phyloP scores from a whole-genome alignment of 2,113 vertebrate genomes.

The Picathartes gymnocephalus region DNA sequence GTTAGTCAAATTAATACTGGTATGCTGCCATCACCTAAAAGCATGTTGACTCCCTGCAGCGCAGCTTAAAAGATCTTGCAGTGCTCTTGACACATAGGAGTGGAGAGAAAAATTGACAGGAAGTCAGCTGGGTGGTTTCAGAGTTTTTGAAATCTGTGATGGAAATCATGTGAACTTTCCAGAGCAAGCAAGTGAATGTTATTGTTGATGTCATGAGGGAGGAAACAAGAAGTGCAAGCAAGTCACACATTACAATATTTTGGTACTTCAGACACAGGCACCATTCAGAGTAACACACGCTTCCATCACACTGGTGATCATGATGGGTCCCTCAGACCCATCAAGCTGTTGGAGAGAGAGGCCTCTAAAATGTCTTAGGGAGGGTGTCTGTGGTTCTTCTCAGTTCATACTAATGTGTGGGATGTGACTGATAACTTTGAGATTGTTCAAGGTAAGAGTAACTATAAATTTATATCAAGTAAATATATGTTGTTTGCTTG shows the following conservation, averaged over 20 bases:
- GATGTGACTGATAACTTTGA: background rate
- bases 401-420: background rate
- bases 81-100: background rate
- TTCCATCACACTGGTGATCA: background rate
- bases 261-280: background rate
- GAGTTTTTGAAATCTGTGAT: background rate
- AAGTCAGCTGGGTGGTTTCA: background rate
- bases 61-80: background rate
- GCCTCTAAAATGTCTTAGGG: background rate
- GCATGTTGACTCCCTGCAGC: background rate
- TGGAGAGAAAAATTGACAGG: background rate
- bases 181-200: background rate
- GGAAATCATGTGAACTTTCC: background rate
- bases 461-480: background rate
- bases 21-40: slow-evolving; percentile 26
- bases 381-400: background rate
- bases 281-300: background rate
- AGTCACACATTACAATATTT: background rate
- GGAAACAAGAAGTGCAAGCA: background rate
- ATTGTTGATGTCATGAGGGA: background rate
- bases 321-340: background rate
- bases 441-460: background rate
- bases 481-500: background rate
- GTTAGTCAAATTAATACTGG: slow-evolving; percentile 53
- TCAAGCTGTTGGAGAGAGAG: background rate